A percentile compares a stretch with the other conserved stretches of the same genome.
phyloP scores from a whole-genome alignment of 2,888 invertebrate species.

The Lycaena phlaeas region DNA sequence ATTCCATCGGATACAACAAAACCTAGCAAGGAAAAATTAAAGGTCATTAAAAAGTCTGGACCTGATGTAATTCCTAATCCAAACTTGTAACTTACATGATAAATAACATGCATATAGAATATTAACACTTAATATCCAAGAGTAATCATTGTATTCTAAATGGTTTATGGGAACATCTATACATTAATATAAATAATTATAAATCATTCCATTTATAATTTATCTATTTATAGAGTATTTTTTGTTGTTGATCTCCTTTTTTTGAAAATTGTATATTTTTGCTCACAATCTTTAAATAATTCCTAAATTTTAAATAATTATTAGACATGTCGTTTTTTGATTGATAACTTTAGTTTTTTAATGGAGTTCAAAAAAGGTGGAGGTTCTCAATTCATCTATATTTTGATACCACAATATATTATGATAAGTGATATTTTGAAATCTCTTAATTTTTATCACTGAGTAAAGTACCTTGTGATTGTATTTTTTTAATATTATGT shows the following conservation, averaged over 20 bases:
- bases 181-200: neutral
- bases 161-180: constrained; percentile 2
- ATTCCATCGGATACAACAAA: constrained; percentile 68
- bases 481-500: neutral
- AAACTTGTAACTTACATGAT: constrained; percentile 28
- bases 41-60: constrained; percentile 74
- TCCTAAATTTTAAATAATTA: neutral
- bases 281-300: neutral
- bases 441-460: neutral
- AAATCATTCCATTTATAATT: constrained; percentile 8
- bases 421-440: neutral
- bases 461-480: neutral
- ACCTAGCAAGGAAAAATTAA: constrained; percentile 67
- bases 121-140: too few relatives aligned
- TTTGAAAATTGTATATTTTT: neutral
- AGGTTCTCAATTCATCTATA: neutral
- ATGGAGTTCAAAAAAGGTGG: neutral
- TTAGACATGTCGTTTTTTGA: too few relatives aligned
- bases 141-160: neutral
- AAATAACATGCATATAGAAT: neutral
- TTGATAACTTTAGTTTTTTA: too few relatives aligned
- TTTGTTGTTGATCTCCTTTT: neutral
- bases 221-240: too few relatives aligned
- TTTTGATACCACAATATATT: neutral
- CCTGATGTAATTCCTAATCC: constrained; percentile 60